Conservation (phyloP, 2,113 vertebrate genomes). For the Furnarius figulus region DNA sequence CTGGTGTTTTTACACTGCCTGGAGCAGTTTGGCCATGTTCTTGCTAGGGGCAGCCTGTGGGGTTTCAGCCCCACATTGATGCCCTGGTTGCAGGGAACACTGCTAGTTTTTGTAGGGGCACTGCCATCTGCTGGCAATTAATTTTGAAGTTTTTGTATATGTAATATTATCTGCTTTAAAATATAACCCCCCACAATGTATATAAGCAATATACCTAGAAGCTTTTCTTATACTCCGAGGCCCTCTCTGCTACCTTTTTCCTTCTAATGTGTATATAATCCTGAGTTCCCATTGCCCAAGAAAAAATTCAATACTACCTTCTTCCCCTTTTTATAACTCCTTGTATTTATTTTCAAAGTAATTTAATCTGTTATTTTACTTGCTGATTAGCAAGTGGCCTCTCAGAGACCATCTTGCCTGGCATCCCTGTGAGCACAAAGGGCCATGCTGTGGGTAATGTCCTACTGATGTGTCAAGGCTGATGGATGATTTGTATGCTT, state of each 20-base stretch:
- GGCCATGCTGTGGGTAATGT: not conserved
- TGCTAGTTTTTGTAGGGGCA: not conserved
- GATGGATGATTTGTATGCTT: slow-evolving; percentile 34
- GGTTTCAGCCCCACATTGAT: not conserved
- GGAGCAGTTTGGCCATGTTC: not conserved
- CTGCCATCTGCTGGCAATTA: slow-evolving; percentile 58
- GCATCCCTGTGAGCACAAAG: not conserved
- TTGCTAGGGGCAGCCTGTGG: not conserved
- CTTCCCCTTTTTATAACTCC: not conserved
- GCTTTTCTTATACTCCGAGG: not conserved
- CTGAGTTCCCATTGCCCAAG: not conserved
- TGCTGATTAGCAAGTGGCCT: not conserved
- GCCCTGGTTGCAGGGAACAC: not conserved
- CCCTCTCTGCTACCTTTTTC: not conserved
- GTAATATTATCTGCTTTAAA: not conserved
- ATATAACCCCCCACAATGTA: not conserved
- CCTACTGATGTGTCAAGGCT: not conserved
- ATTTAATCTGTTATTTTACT: not conserved
- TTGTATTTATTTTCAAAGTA: not conserved
- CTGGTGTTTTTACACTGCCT: not conserved
- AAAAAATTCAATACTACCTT: not conserved
- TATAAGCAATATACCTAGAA: not conserved
- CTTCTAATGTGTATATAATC: accelerated
- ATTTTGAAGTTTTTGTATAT: not conserved
- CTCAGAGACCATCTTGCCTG: not conserved